A percentile compares a stretch with the other conserved stretches of the same genome.
These are phyloP conservation scores for Drosophila algonquin DNA, from an alignment of 2,888 invertebrate genomes.

Conservation along the genomic window DNA sequence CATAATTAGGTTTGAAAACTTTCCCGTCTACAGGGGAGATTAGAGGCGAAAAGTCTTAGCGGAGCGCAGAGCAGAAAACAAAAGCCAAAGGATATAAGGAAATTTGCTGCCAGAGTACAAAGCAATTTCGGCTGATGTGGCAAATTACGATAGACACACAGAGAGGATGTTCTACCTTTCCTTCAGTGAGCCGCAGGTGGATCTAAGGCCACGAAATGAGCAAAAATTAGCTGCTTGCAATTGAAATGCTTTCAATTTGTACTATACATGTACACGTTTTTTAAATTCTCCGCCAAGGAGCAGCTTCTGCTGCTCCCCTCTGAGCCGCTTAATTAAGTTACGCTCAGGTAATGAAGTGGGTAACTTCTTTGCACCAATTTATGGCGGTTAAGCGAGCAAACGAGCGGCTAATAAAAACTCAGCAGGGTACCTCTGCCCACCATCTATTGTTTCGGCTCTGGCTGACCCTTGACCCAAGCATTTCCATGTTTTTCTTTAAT, in stretches of 20 bases:
- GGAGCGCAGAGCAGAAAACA: not conserved
- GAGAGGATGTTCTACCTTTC: not conserved
- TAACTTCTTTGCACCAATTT: conserved; percentile 65
- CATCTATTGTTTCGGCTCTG: not conserved
- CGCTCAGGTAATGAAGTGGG: conserved; percentile 66
- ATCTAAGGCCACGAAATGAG: conserved; percentile 39
- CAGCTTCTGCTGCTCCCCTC: conserved; percentile 2
- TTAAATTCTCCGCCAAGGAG: conserved; percentile 50
- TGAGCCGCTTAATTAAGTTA: conserved; percentile 65
- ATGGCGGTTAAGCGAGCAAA: conserved; percentile 40
- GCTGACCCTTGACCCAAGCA: conserved; percentile 1
- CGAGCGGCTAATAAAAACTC: conserved; percentile 22
- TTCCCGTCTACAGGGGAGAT: conserved; percentile 27
- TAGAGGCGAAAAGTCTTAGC: conserved; percentile 4
- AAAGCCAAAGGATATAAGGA: conserved; percentile 45
- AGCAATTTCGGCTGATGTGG: conserved; percentile 31
- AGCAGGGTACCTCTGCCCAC: conserved; percentile 1
- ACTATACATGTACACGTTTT: conserved; percentile 33
- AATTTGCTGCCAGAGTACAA: conserved; percentile 24
- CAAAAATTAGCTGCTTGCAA: conserved; percentile 47
- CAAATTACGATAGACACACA: conserved; percentile 20
- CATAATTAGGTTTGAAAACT: conserved; percentile 69
- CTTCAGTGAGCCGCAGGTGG: conserved; percentile 32
- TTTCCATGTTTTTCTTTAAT: conserved; percentile 42
- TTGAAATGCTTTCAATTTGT: conserved; percentile 46